These are phyloP conservation scores for Epinotia bilunana DNA, from an alignment of 2,888 invertebrate genomes.

Conservation along the genomic window DNA sequence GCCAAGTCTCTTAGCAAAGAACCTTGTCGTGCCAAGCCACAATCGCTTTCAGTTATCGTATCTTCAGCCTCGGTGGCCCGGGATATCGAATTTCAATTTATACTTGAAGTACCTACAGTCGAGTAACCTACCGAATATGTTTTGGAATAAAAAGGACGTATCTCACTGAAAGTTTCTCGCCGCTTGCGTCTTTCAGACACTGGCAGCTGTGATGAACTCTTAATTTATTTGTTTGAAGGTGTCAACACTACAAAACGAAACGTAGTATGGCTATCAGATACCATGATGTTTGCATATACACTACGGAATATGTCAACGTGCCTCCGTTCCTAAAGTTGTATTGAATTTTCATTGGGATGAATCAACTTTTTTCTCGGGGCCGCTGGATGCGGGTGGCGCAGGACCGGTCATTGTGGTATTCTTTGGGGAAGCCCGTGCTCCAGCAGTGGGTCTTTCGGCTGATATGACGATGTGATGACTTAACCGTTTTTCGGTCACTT, in stretches of 20 bases:
- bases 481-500: too few relatives aligned
- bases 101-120: not conserved
- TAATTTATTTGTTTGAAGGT: slow-evolving; percentile 4
- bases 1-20: not conserved
- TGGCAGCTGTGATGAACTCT: not conserved
- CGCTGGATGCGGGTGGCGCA: too few relatives aligned
- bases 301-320: not conserved
- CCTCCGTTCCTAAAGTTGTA: too few relatives aligned
- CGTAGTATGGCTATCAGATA: not conserved
- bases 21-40: not conserved
- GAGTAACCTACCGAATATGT: not conserved
- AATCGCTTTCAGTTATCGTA: slow-evolving; percentile 4
- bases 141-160: not conserved
- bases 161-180: not conserved
- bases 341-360: too few relatives aligned
- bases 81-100: slow-evolving; percentile 15
- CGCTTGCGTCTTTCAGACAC: not conserved
- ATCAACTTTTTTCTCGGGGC: too few relatives aligned
- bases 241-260: not conserved
- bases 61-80: not conserved
- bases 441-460: too few relatives aligned
- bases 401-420: too few relatives aligned
- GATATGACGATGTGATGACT: too few relatives aligned
- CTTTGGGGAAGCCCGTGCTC: too few relatives aligned
- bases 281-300: not conserved